Evolutionary conservation across 2,888 invertebrate genomes (phyloP).

Genomic region (Orthosia incerta): DNA sequence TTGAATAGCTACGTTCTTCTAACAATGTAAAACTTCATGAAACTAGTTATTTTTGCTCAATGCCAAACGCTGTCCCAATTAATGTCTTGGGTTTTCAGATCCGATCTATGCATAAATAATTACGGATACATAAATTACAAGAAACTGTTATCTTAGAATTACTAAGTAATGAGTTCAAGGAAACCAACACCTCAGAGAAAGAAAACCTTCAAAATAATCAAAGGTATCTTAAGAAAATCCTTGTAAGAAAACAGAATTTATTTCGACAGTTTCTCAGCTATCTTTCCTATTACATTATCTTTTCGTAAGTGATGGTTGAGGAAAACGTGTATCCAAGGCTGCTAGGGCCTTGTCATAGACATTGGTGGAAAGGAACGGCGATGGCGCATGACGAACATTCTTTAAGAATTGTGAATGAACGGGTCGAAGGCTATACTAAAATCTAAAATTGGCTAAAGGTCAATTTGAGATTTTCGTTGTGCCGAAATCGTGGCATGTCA

Average conservation of each 20-base stretch:
- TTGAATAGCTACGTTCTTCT: too few species aligned
- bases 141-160: constrained; percentile 8
- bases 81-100: constrained; percentile 22
- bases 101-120: constrained; percentile 25
- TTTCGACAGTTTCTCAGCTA: constrained; percentile 18
- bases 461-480: neutral
- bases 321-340: constrained; percentile 56
- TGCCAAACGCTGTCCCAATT: constrained; percentile 13
- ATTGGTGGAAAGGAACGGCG: constrained; percentile 55
- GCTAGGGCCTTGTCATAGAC: constrained; percentile 59
- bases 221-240: constrained; percentile 3
- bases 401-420: constrained; percentile 50
- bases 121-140: neutral
- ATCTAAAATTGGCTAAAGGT: constrained; percentile 26
- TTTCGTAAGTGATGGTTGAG: constrained; percentile 46
- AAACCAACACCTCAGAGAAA: neutral
- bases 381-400: constrained; percentile 53
- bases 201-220: constrained; percentile 20
- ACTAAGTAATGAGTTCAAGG: constrained; percentile 23
- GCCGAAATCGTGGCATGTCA: neutral
- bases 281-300: constrained; percentile 31
- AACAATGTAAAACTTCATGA: neutral
- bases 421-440: constrained; percentile 37
- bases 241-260: constrained; percentile 20
- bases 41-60: constrained; percentile 17